Base-by-base conservation (phyloP, 2,113 vertebrate species). In the Petromus typicus region DNA sequence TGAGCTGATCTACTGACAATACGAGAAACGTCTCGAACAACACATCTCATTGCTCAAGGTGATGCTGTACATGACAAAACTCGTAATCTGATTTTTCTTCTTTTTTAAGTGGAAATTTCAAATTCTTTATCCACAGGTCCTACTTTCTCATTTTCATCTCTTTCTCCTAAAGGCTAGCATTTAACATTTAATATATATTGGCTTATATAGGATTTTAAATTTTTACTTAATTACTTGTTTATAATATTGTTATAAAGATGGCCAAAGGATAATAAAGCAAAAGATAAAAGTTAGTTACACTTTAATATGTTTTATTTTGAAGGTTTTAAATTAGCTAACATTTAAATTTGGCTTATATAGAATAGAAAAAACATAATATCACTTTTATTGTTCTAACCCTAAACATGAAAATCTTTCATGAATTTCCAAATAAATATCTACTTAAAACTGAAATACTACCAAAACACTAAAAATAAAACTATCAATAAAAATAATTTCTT, bases 101-200 rank as follows among this genome's bases (percentile, higher is more conserved):
- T 51, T 40, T 87, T 63, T 71, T 69, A 79, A 43, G 30, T 37
- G 30, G 8, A 87, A 71, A 23, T 85, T 93, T 92, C 37, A 92
- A 92, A 73, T 75, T 85, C 23, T 81, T 94, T 57, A 81, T 86
- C 34, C 43, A 81, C 1, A 0, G 13, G 37, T 91, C 85, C 92
- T 92, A 89, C 25, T 30, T 17, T 90, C 80, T 56, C 40, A 63
- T 88, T 82, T 94, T 82, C 66, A 67, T 93, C 27, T 87, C n/a
- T 75, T 87, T 54, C 59, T 25, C 43, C 61, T 79, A 84, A 93
- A 84, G 61, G 61, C 64, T 83, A 89, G 32, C 69, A 86, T 79
- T 96, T 90, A 94, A 95, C 81, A 69, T 90, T 89, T 94, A 95
- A 96, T 82, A 95, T 91, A 67, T 83, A 45, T 80, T 97, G 96